phyloP scores from a whole-genome alignment of 2,113 vertebrate genomes.

The Pelodiscus sinensis region DNA sequence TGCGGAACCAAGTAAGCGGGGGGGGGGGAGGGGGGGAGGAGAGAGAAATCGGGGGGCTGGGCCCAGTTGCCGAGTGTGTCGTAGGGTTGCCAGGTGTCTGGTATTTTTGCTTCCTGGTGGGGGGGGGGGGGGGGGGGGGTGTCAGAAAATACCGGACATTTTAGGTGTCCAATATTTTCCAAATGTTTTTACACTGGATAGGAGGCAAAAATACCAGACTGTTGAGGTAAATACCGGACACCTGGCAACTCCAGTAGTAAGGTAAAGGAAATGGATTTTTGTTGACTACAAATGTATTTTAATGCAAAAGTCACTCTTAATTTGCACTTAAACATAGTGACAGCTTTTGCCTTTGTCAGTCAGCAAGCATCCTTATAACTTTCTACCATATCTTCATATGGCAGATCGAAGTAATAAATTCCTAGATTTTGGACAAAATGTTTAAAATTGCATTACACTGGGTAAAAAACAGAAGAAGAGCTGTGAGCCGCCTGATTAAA shows the following conservation, averaged over 20 bases:
- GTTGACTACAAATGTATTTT: not conserved
- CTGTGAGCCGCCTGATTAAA: not conserved
- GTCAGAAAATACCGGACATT: too few species aligned
- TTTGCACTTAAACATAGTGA: not conserved
- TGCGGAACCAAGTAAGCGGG: too few species aligned
- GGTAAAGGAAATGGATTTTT: not conserved
- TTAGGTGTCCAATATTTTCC: too few species aligned
- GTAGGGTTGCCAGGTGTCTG: too few species aligned
- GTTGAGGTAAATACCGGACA: too few species aligned
- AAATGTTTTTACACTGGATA: too few species aligned
- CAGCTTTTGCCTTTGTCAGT: not conserved
- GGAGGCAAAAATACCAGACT: too few species aligned
- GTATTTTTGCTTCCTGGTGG: too few species aligned
- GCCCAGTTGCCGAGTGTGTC: too few species aligned
- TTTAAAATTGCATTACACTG: not conserved
- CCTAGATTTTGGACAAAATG: not conserved
- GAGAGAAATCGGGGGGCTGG: too few species aligned
- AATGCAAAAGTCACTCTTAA: not conserved
- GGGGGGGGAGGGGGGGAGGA: too few species aligned
- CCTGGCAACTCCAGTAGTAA: not conserved
- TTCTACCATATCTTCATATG: not conserved
- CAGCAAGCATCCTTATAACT: not conserved
- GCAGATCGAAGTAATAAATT: rapidly evolving
- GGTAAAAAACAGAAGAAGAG: not conserved
- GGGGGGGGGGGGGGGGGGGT: too few species aligned